Conservation (phyloP, 2,888 invertebrate genomes). For the Idaea dimidiata region DNA sequence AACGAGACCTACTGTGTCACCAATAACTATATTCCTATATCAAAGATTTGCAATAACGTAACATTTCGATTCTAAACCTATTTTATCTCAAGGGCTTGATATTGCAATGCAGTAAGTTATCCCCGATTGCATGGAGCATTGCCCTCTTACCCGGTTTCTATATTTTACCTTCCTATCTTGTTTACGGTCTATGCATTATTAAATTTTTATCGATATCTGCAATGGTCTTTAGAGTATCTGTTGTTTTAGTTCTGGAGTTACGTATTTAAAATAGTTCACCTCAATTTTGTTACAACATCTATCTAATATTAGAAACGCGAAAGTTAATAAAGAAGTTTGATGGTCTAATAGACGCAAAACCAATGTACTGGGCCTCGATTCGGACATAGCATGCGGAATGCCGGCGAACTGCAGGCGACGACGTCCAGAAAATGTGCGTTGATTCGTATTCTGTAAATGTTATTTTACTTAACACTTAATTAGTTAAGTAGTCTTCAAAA, state of each 20-base stretch:
- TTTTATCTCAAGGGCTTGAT: conserved; percentile 23
- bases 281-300: conserved; percentile 7
- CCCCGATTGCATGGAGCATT: conserved; percentile 10
- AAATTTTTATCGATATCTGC: conserved; percentile 17
- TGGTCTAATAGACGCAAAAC: too few relatives aligned
- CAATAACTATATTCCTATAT: conserved; percentile 47
- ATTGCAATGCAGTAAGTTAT: conserved; percentile 36
- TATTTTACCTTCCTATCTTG: conserved; percentile 21
- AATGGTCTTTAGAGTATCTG: conserved; percentile 9
- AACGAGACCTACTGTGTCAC: neutral
- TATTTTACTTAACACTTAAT: too few relatives aligned
- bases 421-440: too few relatives aligned
- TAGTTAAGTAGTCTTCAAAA: too few relatives aligned
- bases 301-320: too few relatives aligned
- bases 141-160: conserved; percentile 13
- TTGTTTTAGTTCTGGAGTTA: conserved; percentile 2
- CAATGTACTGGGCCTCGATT: too few relatives aligned
- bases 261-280: neutral
- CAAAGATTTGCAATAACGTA: conserved; percentile 47
- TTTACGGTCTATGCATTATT: conserved; percentile 22
- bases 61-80: conserved; percentile 39
- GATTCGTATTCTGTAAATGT: too few relatives aligned
- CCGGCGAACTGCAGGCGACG: too few relatives aligned
- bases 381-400: too few relatives aligned
- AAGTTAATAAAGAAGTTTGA: too few relatives aligned